Evolutionary conservation across 2,888 invertebrate genomes (phyloP).

Genomic region (Autographa pulchrina): DNA sequence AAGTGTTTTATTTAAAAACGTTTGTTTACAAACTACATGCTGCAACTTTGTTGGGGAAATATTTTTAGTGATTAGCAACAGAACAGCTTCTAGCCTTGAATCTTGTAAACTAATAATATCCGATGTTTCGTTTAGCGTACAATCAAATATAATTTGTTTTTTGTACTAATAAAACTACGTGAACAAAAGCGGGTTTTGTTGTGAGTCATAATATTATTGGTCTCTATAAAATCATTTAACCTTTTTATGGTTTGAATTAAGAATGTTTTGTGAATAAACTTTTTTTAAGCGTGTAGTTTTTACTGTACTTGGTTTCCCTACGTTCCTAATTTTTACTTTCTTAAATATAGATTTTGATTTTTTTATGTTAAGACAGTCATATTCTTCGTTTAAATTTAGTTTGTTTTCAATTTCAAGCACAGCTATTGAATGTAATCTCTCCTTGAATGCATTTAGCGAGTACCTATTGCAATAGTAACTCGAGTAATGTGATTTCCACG

Average conservation of each 20-base stretch:
- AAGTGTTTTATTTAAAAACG: constrained; percentile 37
- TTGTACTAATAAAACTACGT: constrained; percentile 40
- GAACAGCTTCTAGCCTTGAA: constrained; percentile 46
- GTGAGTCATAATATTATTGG: constrained; percentile 45
- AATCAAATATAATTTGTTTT: constrained; percentile 46
- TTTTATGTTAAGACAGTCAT: too few relatives aligned
- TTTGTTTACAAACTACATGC: constrained; percentile 23
- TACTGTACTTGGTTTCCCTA: too few relatives aligned
- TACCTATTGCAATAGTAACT: constrained; percentile 37
- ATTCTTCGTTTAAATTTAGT: neutral
- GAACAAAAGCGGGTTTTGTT: constrained; percentile 48
- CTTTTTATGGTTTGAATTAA: constrained; percentile 12
- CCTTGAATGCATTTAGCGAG: constrained; percentile 37
- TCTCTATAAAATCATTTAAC: constrained; percentile 17
- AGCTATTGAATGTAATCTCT: constrained; percentile 20
- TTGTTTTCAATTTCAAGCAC: neutral
- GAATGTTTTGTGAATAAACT: neutral
- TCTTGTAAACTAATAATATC: constrained; percentile 36
- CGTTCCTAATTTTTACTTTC: too few relatives aligned
- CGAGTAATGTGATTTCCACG: constrained; percentile 35
- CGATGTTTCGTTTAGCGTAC: constrained; percentile 50
- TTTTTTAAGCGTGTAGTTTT: neutral
- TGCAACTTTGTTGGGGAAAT: constrained; percentile 33
- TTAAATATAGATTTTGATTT: too few relatives aligned
- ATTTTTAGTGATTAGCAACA: constrained; percentile 48